Base-by-base conservation (phyloP, 2,888 invertebrate genomes). In the Caenorhabditis angaria region DNA sequence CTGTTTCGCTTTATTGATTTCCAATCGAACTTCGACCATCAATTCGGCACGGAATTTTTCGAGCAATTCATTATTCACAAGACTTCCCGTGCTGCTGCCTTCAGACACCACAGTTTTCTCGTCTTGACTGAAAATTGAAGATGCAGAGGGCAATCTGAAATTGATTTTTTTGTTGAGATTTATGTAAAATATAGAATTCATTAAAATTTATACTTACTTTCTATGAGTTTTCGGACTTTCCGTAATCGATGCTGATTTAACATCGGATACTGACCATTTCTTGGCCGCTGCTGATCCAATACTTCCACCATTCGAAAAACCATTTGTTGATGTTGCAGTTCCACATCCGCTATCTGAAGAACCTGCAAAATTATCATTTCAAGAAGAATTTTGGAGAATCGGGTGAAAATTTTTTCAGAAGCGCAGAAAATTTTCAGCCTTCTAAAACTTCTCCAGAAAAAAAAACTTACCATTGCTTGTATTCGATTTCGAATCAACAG, bases 181-280 rank as follows among this genome's bases (percentile, higher is more conserved):
- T 48, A 25, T 62, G 25, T 56, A 10, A 22, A 4, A 8, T 10
- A 25, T 48, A 25, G 6, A 29, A 10, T n/a, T 18, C 14, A 8
- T 27, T 50, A n/a, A n/a, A 6, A 0, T 51, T 53, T 20, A 14
- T n/a, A 67, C 73, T 71, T 48, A 80, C 80, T 80, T 80, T 62
- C 80, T 64, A 54, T 80, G 80, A 1, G 80, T 65, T 41, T 80
- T 80, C 4, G 80, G 80, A 60, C 80, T 80, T 53, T 75, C 75
- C 20, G 60, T 47, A 2, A 59, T 61, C 27, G 62, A 61, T 28
- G 63, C 54, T 3, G 61, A 51, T 14, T 61, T 61, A 3, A 56
- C 62, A 10, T 74, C 76, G 12, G 71, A 56, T 2, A 70, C 60
- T 1, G 70, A 68, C 74, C 74, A 77, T 29, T 78, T 78, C 56